phyloP scores from a whole-genome alignment of 2,113 vertebrate genomes.

The Herpailurus yagouaroundi region DNA sequence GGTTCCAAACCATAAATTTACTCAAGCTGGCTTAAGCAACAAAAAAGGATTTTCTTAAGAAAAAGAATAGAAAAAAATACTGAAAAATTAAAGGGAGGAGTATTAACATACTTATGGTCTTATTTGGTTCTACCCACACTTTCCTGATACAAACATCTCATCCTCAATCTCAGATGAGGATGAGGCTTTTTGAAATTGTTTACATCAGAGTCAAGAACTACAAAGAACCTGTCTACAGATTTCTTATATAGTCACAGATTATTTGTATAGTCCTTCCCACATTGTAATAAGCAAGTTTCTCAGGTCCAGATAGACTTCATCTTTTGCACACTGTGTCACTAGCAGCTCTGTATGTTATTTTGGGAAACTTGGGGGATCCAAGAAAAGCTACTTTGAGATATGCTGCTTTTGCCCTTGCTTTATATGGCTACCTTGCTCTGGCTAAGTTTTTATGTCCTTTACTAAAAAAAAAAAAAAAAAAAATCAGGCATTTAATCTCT shows the following conservation, averaged over 20 bases:
- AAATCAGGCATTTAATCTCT: not conserved
- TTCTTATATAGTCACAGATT: not conserved
- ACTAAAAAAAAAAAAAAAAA: not conserved
- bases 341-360: not conserved
- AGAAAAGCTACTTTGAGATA: conserved; percentile 38
- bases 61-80: not conserved
- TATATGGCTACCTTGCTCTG: not conserved
- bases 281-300: not conserved
- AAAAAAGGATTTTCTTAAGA: not conserved
- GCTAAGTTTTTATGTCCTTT: not conserved
- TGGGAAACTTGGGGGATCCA: not conserved
- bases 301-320: not conserved
- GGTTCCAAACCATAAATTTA: not conserved
- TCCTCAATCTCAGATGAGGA: not conserved
- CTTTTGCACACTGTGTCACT: not conserved
- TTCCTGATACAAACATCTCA: not conserved
- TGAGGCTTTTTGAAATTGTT: conserved; percentile 2
- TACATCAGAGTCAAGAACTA: not conserved
- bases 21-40: not conserved
- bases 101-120: not conserved
- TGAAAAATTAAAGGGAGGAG: not conserved
- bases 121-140: not conserved
- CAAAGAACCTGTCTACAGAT: not conserved
- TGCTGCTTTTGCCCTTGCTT: not conserved
- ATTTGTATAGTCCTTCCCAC: not conserved